Base-by-base conservation (phyloP, 2,113 vertebrate species). In the Sceloporus undulatus region DNA sequence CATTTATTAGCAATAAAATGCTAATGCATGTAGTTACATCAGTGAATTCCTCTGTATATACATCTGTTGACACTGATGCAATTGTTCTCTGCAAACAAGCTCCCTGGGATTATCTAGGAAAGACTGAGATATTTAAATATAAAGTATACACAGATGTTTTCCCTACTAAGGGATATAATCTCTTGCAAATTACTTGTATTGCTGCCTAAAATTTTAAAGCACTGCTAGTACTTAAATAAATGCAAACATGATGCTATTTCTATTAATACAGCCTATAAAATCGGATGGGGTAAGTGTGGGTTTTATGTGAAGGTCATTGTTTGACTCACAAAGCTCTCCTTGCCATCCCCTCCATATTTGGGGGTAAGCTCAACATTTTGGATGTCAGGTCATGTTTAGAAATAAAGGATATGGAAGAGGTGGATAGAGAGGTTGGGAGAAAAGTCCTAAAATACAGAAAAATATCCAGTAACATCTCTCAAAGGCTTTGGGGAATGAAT, bases 131-230 rank as follows among this genome's bases (percentile, higher is more conserved):
- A 38, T 82, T 93, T 70, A 74, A 90, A 89, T 87, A 73, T 89
- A 9, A 82, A 89, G 71, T 81, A 23, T 54, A 77, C 82, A 84
- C 70, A 93, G 71, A 90, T 90, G 1, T 76, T 90, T 89, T 91
- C 79, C 90, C 87, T 91, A 34, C 18, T 66, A 71, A 83, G 56
- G 9, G 90, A 78, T 19, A 0, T 1, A 92, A 87, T 84, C 59
- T 74, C 79, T 81, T 87, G n/a, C 79, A 88, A 71, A 77, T 70
- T 78, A 70, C 62, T 70, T 82, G n/a, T 52, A 70, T 38, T 88
- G 9, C 40, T 88, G 56, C 59, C 73, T 88, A 68, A 75, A 25
- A 19, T 82, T 66, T 66, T 82, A 48, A 78, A 88, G 19, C 8
- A 68, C 13, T 5, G 38, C 13, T 82, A 76, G 7, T 2, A n/a